Evolutionary conservation across 1,140 invertebrate species (phyloP).

Genomic region (Apolygus lucorum): DNA sequence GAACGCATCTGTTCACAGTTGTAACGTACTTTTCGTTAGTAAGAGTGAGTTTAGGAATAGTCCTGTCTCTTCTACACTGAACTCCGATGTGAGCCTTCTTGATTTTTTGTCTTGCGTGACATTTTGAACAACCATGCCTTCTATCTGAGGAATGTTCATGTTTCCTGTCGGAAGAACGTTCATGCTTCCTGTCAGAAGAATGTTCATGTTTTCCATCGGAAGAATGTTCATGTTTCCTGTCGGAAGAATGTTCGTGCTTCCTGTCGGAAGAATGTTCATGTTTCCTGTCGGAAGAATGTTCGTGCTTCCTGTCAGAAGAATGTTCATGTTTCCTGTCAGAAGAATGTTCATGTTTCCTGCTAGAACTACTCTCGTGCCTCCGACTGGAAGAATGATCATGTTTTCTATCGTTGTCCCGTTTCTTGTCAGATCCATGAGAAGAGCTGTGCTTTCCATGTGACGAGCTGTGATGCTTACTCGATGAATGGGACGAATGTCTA

Average conservation of each 20-base stretch:
- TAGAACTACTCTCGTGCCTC: not conserved
- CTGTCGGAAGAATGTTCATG: constrained; percentile 19
- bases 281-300: not conserved
- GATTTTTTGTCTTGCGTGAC: constrained; percentile 51
- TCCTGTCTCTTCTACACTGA: constrained; percentile 47
- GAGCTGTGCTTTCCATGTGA: not conserved
- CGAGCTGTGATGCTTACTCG: not conserved
- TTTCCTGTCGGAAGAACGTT: not conserved
- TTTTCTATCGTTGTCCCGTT: not conserved
- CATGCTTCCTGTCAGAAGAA: constrained; percentile 1
- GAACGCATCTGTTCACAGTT: constrained; percentile 33
- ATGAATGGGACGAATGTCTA: not conserved
- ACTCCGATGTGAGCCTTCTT: constrained; percentile 52
- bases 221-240: not conserved
- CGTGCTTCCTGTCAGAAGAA: constrained; percentile 38
- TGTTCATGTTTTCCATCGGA: no score
- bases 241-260: constrained; percentile 32
- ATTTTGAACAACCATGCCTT: constrained; percentile 45
- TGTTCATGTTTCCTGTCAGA: constrained; percentile 38
- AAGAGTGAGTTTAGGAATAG: constrained; percentile 34
- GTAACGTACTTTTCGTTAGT: constrained; percentile 18
- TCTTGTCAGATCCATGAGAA: not conserved
- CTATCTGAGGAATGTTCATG: constrained; percentile 20
- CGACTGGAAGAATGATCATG: no score
- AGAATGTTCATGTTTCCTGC: constrained; percentile 16